Conservation (phyloP, 92 coral and sea anemone genomes). For the Nematostella vectensis region DNA sequence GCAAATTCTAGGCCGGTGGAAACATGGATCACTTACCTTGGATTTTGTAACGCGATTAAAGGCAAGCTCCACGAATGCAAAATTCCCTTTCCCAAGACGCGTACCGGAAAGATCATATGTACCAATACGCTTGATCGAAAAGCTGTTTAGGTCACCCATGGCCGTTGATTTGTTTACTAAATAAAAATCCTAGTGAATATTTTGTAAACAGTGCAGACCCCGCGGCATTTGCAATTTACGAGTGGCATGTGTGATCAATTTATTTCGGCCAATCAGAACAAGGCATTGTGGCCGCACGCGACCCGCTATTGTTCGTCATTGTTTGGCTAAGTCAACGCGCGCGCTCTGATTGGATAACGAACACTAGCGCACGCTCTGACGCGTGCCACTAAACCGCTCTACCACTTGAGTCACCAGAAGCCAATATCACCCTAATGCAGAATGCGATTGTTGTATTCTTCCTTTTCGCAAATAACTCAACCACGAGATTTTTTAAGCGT, state of each 20-base stretch:
- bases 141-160: constrained; percentile 54
- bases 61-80: constrained; percentile 88
- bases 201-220: constrained; percentile 53
- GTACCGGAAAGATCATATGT: constrained; percentile 79
- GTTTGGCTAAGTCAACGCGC: constrained; percentile 42
- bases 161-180: constrained; percentile 18
- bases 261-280: constrained; percentile 55
- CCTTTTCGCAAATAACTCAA: neutral
- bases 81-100: constrained; percentile 89
- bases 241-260: constrained; percentile 74
- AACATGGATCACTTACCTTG: constrained; percentile 46
- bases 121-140: constrained; percentile 76
- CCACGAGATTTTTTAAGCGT: constrained; percentile 1
- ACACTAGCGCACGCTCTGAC: constrained; percentile 77
- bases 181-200: constrained; percentile 9
- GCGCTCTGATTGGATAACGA: constrained; percentile 67
- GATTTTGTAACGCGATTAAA: constrained; percentile 76
- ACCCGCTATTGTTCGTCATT: constrained; percentile 71
- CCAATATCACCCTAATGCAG: constrained; percentile 15
- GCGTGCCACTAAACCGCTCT: constrained; percentile 66
- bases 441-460: neutral
- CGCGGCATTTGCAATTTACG: constrained; percentile 43
- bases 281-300: constrained; percentile 83
- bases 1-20: constrained; percentile 10
- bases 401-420: constrained; percentile 32